Evolutionary conservation across 2,888 invertebrate genomes (phyloP).

Genomic region (Lasioglossum calceatum): DNA sequence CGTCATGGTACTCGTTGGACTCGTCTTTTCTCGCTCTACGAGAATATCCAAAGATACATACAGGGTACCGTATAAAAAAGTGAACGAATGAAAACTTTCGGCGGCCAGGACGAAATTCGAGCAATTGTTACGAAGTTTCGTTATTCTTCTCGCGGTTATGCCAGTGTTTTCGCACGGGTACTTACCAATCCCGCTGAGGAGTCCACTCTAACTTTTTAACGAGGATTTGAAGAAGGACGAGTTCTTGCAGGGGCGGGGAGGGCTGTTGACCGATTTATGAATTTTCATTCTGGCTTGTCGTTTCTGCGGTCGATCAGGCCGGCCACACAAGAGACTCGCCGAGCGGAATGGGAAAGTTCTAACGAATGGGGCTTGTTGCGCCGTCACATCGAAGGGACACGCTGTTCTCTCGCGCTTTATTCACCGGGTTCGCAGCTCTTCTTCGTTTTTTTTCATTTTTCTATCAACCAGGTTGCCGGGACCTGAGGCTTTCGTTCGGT

Average conservation of each 20-base stretch:
- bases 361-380: constrained; percentile 43
- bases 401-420: constrained; percentile 16
- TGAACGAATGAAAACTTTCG: not conserved
- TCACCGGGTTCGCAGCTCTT: not conserved
- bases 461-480: not conserved
- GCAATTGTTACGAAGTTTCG: constrained; percentile 38
- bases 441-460: not conserved
- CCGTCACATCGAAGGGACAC: constrained; percentile 16
- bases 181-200: constrained; percentile 55
- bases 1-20: not conserved
- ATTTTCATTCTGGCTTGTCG: constrained; percentile 48
- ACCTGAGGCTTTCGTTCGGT: constrained; percentile 26
- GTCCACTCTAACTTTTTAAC: constrained; percentile 79
- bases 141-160: constrained; percentile 14
- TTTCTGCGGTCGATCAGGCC: constrained; percentile 9
- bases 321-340: not conserved
- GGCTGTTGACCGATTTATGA: constrained; percentile 62
- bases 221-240: constrained; percentile 76
- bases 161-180: constrained; percentile 48
- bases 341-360: not conserved
- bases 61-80: not conserved
- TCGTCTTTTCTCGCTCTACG: not conserved
- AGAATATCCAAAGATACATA: not conserved
- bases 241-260: constrained; percentile 23
- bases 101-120: constrained; percentile 31